These are phyloP conservation scores for Thymallus thymallus DNA, from an alignment of 2,113 vertebrate genomes.

Conservation along the genomic window DNA sequence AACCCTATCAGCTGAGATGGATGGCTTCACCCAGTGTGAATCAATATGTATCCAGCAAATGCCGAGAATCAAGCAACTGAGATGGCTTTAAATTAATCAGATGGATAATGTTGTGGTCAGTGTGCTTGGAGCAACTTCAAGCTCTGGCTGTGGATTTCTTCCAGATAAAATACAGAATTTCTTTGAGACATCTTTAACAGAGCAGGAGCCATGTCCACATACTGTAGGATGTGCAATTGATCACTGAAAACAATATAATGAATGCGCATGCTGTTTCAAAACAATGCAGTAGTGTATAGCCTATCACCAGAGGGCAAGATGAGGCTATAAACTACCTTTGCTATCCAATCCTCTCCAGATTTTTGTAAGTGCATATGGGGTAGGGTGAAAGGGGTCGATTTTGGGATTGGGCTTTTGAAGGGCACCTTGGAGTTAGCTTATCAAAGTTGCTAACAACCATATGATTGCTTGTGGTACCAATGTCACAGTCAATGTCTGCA, in stretches of 20 bases:
- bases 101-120: slow-evolving; percentile 22
- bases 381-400: not conserved
- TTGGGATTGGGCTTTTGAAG: not conserved
- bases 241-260: not conserved
- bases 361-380: not conserved
- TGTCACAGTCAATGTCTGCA: too few relatives aligned
- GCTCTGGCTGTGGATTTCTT: not conserved
- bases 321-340: not conserved
- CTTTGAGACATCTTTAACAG: too few relatives aligned
- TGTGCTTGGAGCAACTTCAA: not conserved
- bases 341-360: not conserved
- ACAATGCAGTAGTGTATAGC: too few relatives aligned
- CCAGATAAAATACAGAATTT: not conserved
- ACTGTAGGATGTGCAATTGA: not conserved
- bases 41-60: slow-evolving; percentile 45
- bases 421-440: too few relatives aligned
- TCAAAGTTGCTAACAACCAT: too few relatives aligned
- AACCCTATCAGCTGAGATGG: slow-evolving; percentile 32
- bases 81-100: slow-evolving; percentile 12
- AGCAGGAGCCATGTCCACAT: not conserved
- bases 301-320: too few relatives aligned
- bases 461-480: too few relatives aligned
- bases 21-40: slow-evolving; percentile 38
- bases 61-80: slow-evolving; percentile 19
- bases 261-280: too few relatives aligned